Conservation (phyloP, 2,797 vertebrate genomes). For the Carduelis carduelis region DNA sequence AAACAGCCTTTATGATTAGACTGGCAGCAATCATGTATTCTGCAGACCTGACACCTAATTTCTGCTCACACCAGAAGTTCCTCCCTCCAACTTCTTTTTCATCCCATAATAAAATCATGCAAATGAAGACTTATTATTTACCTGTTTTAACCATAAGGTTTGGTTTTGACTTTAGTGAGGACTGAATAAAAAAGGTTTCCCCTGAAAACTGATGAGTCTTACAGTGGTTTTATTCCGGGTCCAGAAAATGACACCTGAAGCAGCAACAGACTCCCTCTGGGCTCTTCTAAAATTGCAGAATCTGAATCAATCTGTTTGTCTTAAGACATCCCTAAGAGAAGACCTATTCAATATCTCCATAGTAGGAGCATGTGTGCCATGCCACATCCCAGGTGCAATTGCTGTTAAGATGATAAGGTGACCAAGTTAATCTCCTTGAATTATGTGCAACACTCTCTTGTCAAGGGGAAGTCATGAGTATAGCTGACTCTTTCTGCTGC, state of each 20-base stretch:
- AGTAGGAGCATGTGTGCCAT: accelerated
- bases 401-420: not conserved
- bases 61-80: not conserved
- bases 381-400: not conserved
- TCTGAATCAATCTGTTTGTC: not conserved
- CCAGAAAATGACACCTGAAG: not conserved
- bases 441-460: not conserved
- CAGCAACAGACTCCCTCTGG: not conserved
- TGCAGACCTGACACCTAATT: not conserved
- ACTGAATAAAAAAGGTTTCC: not conserved
- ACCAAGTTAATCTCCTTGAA: not conserved
- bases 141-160: not conserved
- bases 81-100: not conserved
- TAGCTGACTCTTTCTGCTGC: not conserved
- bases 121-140: not conserved
- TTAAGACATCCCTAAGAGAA: not conserved
- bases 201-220: not conserved
- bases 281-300: not conserved
- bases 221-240: not conserved
- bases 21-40: not conserved
- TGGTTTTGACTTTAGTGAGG: not conserved
- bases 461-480: not conserved
- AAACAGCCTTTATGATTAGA: not conserved
- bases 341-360: not conserved
- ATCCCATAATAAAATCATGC: not conserved